phyloP scores from a whole-genome alignment of 2,797 vertebrate genomes.

The Sebastes diploproa region DNA sequence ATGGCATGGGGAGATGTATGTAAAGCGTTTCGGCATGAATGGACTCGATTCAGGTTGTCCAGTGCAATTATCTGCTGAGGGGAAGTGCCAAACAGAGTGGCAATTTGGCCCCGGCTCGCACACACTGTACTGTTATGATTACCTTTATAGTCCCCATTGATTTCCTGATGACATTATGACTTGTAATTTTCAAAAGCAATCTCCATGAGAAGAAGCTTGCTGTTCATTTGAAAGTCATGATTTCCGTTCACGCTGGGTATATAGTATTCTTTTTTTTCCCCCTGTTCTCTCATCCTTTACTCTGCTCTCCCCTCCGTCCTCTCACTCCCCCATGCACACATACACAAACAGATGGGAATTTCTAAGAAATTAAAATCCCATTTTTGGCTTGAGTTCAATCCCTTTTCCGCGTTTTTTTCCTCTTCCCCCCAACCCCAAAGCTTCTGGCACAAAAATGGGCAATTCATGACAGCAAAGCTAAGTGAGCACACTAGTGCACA shows the following conservation, averaged over 20 bases:
- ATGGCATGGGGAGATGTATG: slow-evolving; percentile 74
- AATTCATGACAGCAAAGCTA: slow-evolving; percentile 70
- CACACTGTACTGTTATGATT: slow-evolving; percentile 78
- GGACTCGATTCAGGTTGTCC: slow-evolving; percentile 82
- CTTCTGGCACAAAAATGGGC: slow-evolving; percentile 64
- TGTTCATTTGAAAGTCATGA: slow-evolving; percentile 79
- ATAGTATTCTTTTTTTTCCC: slow-evolving; percentile 7
- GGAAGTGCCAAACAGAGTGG: slow-evolving; percentile 74
- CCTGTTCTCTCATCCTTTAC: slow-evolving; percentile 32
- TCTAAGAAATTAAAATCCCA: slow-evolving; percentile 75
- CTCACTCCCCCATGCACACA: slow-evolving; percentile 35
- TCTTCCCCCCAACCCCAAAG: slow-evolving; percentile 7
- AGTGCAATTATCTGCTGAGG: slow-evolving; percentile 77
- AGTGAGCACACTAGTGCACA: slow-evolving; percentile 62
- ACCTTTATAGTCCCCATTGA: slow-evolving; percentile 79
- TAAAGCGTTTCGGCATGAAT: slow-evolving; percentile 78
- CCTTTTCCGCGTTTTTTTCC: neutral
- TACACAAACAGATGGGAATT: slow-evolving; percentile 75
- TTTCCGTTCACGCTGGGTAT: slow-evolving; percentile 49
- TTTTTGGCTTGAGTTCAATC: slow-evolving; percentile 72
- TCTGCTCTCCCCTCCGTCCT: slow-evolving; percentile 9
- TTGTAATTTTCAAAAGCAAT: slow-evolving; percentile 81
- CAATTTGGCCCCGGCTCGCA: slow-evolving; percentile 68
- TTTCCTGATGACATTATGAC: slow-evolving; percentile 82
- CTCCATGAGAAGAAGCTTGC: slow-evolving; percentile 68